Percentiles rank a stretch among this genome's conserved stretches.
Conservation (phyloP, 2,113 vertebrate species). For the Dicerorhinus sumatrensis region DNA sequence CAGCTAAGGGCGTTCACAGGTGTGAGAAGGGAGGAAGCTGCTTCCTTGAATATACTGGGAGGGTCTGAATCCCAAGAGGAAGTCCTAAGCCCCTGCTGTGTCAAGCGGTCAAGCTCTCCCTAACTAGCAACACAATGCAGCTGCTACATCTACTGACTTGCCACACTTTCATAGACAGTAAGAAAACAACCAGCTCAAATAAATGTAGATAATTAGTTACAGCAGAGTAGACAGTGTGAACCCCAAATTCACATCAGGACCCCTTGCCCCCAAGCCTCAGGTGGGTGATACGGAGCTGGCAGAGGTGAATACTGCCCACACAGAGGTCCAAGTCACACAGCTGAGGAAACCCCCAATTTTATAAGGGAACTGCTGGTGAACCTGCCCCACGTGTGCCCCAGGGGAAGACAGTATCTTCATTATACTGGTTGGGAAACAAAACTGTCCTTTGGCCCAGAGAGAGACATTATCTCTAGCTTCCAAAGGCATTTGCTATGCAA, state of each 20-base stretch:
- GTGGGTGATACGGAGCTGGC: fast-evolving
- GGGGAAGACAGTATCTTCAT: neutral
- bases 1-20: neutral
- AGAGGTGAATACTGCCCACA: neutral
- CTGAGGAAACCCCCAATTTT: neutral
- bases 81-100: neutral
- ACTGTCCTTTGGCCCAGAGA: neutral
- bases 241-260: neutral
- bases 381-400: neutral
- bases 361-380: neutral
- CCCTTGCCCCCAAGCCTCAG: neutral
- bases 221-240: neutral
- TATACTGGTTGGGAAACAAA: neutral
- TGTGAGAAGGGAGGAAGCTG: neutral
- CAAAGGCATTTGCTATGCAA: neutral
- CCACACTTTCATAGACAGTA: neutral
- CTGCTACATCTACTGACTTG: neutral
- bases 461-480: neutral
- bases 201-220: neutral
- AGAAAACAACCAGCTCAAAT: neutral
- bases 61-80: neutral
- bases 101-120: neutral
- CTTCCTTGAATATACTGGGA: neutral
- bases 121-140: neutral
- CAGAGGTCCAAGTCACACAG: neutral